Base-by-base conservation (phyloP, 1,140 invertebrate genomes). In the Penaeus indicus region DNA sequence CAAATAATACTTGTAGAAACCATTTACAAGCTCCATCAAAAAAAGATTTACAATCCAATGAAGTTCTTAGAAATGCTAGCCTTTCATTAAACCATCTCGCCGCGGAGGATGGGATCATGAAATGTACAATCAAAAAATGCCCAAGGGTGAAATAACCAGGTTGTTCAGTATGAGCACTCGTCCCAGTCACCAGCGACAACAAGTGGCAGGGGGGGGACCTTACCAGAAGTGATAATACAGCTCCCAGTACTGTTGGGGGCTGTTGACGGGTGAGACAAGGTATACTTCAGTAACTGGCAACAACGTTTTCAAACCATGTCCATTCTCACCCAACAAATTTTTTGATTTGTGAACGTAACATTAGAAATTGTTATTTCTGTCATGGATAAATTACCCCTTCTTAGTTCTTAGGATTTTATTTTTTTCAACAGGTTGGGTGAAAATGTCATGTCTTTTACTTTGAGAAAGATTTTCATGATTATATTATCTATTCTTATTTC, bases 161-260 rank as follows among this genome's bases (percentile, higher is more conserved):
- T 88, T 88, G 61, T 88, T 88, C 87, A 88, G 87, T 88, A 84
- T 88, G 82, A 84, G 87, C 87, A 62, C 84, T 61, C 60, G 85
- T 88, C 86, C 86, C 86, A 88, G 47, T 82, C 86, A 88, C 86
- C 86, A 88, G 63, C 67, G 80, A 72, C 42, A 82, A 88, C 80
- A 84, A 88, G 83, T 85, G 77, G 75, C 42, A 69, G 64, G 84
- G 67, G 67, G n/a, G 88, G 83, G 83, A 81, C 91, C 91, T 91
- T 91, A 92, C 91, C 91, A 92, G 90, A 92, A 91, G 86, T 91
- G 91, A 90, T 91, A 90, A 90, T 92, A 92, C 89, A 91, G 89
- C 90, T 92, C 90, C 91, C 90, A 90, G 91, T 92, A 92, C 83
- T 89, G 86, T 84, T 91, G 87, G 90, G 91, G 92, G 89, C 91